These are phyloP conservation scores for human (Homo sapiens) DNA, from an alignment of 2,113 vertebrate species.

Conservation along the genomic window GRCh38 chr3:70471501-70472000, in stretches of 20 bases:
- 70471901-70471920: not conserved
- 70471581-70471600: not conserved
- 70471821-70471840: not conserved
- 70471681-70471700: constrained; percentile 56
- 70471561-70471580: not conserved
- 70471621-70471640: not conserved
- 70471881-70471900: not conserved
- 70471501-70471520: too few species aligned
- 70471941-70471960: not conserved
- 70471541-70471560: not conserved
- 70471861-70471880: not conserved
- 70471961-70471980: not conserved
- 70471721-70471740: constrained; percentile 56
- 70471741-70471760: constrained; percentile 41
- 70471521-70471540: too few species aligned
- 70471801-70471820: not conserved
- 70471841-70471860: not conserved
- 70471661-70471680: not conserved
- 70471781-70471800: not conserved
- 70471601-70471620: not conserved
- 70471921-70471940: not conserved
- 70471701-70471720: constrained; percentile 25
- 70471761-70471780: constrained; percentile 8
- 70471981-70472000: constrained; percentile 10
- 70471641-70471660: not conserved